These are phyloP conservation scores for Geophilus truncorum DNA, from an alignment of 2,888 invertebrate species.

Conservation along the genomic window DNA sequence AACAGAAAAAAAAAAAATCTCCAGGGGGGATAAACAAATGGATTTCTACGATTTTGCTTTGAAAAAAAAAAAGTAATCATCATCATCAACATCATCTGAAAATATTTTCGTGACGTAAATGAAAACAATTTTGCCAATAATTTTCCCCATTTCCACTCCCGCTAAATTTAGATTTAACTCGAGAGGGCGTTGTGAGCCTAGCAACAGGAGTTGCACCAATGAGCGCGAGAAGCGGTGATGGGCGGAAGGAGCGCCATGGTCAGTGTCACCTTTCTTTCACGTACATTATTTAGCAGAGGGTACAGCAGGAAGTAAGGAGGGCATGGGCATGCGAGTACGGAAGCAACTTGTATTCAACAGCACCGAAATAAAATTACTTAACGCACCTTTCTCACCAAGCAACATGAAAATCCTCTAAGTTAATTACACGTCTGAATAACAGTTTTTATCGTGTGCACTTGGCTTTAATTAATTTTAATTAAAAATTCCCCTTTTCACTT, in stretches of 20 bases:
- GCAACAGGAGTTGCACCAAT: conserved; percentile 11
- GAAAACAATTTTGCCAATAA: no score
- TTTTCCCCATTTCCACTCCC: not conserved
- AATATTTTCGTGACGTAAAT: no score
- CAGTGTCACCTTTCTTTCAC: not conserved
- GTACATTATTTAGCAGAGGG: not conserved
- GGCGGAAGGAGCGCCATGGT: conserved; percentile 6
- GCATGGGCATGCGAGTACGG: not conserved
- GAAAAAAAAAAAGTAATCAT: not conserved
- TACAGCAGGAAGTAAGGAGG: not conserved
- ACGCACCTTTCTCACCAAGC: not conserved
- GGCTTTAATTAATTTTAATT: not conserved
- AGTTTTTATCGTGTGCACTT: not conserved
- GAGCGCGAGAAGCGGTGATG: not conserved
- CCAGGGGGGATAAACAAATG: no score
- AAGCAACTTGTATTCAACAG: not conserved
- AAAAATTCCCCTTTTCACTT: not conserved
- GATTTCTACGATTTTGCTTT: not conserved
- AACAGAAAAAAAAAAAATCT: not conserved
- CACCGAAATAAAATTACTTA: not conserved
- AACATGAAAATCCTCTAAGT: not conserved
- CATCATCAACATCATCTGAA: no score
- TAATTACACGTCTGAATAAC: not conserved
- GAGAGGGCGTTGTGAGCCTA: not conserved
- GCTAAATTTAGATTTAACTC: not conserved